phyloP scores from a whole-genome alignment of 2,113 vertebrate species.

The Gavialis gangeticus region DNA sequence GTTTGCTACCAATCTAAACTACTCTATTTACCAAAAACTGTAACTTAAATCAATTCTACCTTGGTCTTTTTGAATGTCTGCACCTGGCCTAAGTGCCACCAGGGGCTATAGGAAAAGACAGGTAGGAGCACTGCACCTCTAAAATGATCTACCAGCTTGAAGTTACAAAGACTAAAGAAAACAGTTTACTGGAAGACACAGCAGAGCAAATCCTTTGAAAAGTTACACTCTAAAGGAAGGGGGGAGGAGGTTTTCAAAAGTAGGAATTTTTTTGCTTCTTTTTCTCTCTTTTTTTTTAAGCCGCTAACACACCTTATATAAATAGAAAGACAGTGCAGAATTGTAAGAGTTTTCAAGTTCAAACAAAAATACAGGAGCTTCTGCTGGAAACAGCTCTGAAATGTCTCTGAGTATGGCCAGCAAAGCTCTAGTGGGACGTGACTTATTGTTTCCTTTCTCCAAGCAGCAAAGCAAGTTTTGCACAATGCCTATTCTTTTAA shows the following conservation, averaged over 20 bases:
- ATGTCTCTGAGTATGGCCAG: not conserved
- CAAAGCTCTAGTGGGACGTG: not conserved
- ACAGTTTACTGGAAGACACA: not conserved
- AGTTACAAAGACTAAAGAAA: not conserved
- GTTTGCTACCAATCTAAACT: no score
- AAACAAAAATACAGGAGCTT: not conserved
- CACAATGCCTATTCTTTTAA: not conserved
- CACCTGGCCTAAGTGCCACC: conserved; percentile 1
- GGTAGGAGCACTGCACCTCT: not conserved
- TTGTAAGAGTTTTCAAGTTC: not conserved
- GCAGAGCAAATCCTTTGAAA: not conserved
- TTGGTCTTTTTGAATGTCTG: no score
- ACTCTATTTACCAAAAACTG: no score
- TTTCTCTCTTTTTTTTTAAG: not conserved
- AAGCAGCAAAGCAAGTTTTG: not conserved
- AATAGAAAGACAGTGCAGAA: not conserved
- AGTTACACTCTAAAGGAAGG: not conserved
- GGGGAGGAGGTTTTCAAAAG: not conserved
- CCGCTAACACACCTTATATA: fast-evolving
- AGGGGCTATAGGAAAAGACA: not conserved
- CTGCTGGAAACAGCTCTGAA: not conserved
- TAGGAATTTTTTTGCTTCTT: not conserved
- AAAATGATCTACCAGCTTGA: not conserved
- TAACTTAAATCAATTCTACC: no score
- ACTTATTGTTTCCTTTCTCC: not conserved